phyloP scores from a whole-genome alignment of 2,113 vertebrate species.

The Melanocharis versteri region DNA sequence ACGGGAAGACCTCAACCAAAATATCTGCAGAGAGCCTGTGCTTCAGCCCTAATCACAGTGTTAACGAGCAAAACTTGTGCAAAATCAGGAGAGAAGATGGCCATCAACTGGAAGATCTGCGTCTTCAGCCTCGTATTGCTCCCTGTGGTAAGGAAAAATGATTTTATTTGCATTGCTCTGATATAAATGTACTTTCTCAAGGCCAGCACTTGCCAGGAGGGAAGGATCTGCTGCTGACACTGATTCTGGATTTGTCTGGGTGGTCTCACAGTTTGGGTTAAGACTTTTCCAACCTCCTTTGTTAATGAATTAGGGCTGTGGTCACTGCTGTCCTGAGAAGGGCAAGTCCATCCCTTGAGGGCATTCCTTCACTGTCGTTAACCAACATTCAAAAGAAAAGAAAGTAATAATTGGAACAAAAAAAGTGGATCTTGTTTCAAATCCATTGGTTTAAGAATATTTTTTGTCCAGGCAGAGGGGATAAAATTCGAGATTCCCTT shows the following conservation, averaged over 20 bases:
- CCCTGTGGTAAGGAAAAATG: slow-evolving; percentile 39
- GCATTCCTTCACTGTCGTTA: neutral
- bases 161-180: neutral
- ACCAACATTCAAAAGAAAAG: neutral
- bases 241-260: neutral
- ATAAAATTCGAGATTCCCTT: neutral
- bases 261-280: neutral
- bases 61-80: neutral
- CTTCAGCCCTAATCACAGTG: neutral
- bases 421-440: neutral
- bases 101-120: neutral
- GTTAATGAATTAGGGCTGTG: neutral
- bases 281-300: neutral
- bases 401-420: no score
- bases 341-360: neutral
- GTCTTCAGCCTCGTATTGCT: neutral
- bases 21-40: neutral
- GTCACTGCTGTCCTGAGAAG: neutral
- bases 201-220: neutral
- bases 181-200: neutral
- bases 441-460: neutral
- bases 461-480: neutral
- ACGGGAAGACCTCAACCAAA: neutral
- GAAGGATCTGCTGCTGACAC: neutral
- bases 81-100: slow-evolving; percentile 22